Evolutionary conservation across 2,888 invertebrate genomes (phyloP), one percentile per base, ranked within the genome.

Genomic region (Temnothorax unifasciatus): DNA sequence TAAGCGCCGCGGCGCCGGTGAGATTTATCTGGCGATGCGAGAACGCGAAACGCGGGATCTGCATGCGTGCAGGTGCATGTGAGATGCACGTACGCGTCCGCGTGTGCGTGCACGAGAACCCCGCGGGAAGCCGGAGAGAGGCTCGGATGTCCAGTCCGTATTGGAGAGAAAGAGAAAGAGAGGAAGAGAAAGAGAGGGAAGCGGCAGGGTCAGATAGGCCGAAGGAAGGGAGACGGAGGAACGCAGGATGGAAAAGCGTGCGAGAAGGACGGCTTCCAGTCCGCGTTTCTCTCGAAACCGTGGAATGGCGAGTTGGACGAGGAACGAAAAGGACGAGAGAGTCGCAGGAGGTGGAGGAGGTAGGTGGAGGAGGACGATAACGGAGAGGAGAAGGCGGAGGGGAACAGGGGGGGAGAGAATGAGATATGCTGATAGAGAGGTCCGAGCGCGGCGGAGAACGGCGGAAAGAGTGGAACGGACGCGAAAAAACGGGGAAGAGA

Each of bases 21-120:
- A 93, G 93, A 94, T 94, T 94, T 94, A 94, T 94, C 93, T 92
- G 92, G 86, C 93, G 92, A 93, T 93, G 93, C 91, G 92, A 92
- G 92, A 93, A 93, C 92, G 90, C 88, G 91, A 92, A 92, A 92
- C 90, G 86, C 90, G 87, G 89, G 91, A 90, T 87, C 50, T 86
- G 90, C 88, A 86, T 84, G 87, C 86, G 87, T 86, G 87, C 89
- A 89, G 86, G 88, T 88, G 88, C 87, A 87, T 86, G 86, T 87
- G 87, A 59, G 66, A 83, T 84, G 85, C 85, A 89, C 85, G 81
- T 71, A 90, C 84, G 86, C 86, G 86, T 71, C 76, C 69, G 76
- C 85, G 88, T 90, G 87, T 86, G 85, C 83, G 88, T 88, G 86
- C 81, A 82, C 82, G 85, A 82, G 88, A 88, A 87, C 87, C 82